Evolutionary conservation across 2,797 vertebrate genomes (phyloP).

Genomic region (Acanthurus lineatus): DNA sequence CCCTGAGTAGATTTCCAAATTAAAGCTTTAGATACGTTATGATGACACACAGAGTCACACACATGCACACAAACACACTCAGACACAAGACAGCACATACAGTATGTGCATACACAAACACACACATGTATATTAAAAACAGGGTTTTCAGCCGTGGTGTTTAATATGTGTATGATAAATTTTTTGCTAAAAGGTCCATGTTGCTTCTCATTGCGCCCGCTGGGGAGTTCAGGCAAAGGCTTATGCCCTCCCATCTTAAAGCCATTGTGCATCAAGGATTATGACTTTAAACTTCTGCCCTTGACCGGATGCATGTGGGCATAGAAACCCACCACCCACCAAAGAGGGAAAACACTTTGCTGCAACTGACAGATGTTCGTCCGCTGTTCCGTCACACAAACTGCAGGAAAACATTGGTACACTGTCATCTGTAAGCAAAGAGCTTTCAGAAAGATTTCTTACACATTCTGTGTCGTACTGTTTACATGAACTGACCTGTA

Average conservation of each 20-base stretch:
- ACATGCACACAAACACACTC: constrained; percentile 51
- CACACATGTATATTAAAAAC: constrained; percentile 42
- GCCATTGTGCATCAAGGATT: constrained; percentile 73
- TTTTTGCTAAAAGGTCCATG: constrained; percentile 52
- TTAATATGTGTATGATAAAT: constrained; percentile 60
- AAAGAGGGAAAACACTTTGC: constrained; percentile 36
- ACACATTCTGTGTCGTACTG: neutral
- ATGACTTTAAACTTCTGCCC: constrained; percentile 69
- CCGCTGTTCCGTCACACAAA: constrained; percentile 39
- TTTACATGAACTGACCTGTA: no score
- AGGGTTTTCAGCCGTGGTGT: constrained; percentile 41
- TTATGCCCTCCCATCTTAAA: constrained; percentile 67
- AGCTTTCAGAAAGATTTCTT: constrained; percentile 5
- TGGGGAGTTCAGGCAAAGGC: constrained; percentile 44
- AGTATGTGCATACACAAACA: constrained; percentile 10
- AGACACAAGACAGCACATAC: constrained; percentile 20
- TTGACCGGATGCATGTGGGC: constrained; percentile 12
- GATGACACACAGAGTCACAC: constrained; percentile 68
- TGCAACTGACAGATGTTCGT: constrained; percentile 46
- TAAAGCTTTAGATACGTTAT: constrained; percentile 83
- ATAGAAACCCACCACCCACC: constrained; percentile 35
- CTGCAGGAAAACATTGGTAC: constrained; percentile 24
- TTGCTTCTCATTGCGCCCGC: constrained; percentile 42
- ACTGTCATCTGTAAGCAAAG: neutral
- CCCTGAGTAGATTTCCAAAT: constrained; percentile 86